Percentiles rank a stretch among this genome's conserved stretches.
These are phyloP conservation scores for Helarctos malayanus DNA, from an alignment of 2,797 vertebrate genomes.

Conservation along the genomic window DNA sequence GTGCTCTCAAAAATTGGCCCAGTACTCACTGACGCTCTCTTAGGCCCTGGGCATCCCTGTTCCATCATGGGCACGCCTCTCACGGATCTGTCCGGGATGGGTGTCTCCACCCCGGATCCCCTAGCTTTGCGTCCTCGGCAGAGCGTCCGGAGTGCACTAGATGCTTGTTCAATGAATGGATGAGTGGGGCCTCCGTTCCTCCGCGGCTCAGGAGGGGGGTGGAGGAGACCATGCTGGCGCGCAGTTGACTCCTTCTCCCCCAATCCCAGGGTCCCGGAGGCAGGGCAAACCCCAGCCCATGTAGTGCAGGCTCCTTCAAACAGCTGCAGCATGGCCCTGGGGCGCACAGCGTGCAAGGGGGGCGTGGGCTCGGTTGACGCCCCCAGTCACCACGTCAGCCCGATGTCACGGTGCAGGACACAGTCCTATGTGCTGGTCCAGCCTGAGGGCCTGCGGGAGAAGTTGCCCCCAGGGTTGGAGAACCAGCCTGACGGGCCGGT, in stretches of 20 bases:
- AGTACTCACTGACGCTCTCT: too few relatives aligned
- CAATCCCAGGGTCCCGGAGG: neutral
- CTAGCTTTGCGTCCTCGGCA: rapidly evolving
- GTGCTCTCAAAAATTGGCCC: neutral
- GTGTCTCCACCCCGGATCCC: neutral
- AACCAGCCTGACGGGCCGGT: too few relatives aligned
- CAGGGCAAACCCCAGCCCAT: neutral
- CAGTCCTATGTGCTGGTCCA: rapidly evolving
- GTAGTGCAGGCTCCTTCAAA: neutral
- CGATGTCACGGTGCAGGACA: neutral
- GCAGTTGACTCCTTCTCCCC: neutral
- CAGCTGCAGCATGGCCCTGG: neutral
- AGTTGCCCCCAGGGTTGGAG: neutral
- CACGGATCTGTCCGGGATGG: neutral
- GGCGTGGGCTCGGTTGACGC: neutral
- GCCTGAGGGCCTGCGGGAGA: neutral
- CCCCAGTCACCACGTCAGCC: neutral
- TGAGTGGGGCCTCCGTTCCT: neutral
- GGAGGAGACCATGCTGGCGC: neutral
- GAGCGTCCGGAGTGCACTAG: neutral
- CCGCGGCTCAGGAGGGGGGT: neutral
- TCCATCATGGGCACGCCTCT: neutral
- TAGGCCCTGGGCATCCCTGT: neutral
- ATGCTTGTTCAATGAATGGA: neutral
- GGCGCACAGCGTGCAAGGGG: neutral